Conservation (phyloP, 2,888 invertebrate genomes). For the Apamea epomidion region DNA sequence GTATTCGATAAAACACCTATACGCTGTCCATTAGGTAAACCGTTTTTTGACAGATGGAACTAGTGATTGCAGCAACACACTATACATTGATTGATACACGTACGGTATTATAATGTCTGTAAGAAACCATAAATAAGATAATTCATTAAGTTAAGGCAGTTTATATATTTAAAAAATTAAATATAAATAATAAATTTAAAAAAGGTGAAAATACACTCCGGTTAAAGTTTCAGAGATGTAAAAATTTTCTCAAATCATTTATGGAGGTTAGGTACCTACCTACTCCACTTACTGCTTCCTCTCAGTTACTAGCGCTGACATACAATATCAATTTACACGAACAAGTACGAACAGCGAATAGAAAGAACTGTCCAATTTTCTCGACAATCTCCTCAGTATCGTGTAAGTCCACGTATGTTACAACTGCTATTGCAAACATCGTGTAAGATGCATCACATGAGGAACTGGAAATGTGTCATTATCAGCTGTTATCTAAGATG, state of each 20-base stretch:
- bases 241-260: not conserved
- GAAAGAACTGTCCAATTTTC: conserved; percentile 27
- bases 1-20: not conserved
- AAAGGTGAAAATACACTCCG: no score
- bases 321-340: conserved; percentile 28
- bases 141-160: no score
- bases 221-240: not conserved
- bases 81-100: no score
- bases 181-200: no score
- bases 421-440: conserved; percentile 32
- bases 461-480: conserved; percentile 32
- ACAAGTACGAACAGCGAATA: conserved; percentile 2
- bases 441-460: conserved; percentile 40
- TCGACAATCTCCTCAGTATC: conserved; percentile 17
- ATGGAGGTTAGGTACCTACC: not conserved
- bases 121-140: no score
- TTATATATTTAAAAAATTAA: no score
- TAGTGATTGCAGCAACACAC: no score
- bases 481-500: conserved; percentile 42
- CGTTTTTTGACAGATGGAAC: no score
- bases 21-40: not conserved
- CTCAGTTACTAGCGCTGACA: not conserved
- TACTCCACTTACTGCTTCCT: conserved; percentile 5
- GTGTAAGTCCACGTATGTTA: conserved; percentile 9
- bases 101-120: no score